Evolutionary conservation across 2,113 vertebrate species (phyloP).

Genomic region (Siniperca chuatsi): DNA sequence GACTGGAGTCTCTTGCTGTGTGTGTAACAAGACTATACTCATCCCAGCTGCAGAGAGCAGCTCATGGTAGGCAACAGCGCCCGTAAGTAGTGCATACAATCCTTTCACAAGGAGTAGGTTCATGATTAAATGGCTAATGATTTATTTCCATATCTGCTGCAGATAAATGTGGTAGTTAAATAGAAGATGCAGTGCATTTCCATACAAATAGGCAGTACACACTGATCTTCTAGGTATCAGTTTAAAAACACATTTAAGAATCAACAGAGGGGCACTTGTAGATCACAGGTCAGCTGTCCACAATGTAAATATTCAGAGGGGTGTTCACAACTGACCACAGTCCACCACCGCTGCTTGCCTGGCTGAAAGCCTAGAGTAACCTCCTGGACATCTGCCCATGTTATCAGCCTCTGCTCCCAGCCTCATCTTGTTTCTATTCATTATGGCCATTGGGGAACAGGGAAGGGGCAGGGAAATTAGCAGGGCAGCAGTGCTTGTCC

Average conservation of each 20-base stretch:
- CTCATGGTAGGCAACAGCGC: conserved; percentile 42
- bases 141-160: conserved; percentile 34
- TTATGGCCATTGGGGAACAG: conserved; percentile 68
- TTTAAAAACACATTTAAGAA: conserved; percentile 7
- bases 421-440: conserved; percentile 73
- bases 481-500: conserved; percentile 55
- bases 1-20: conserved; percentile 49
- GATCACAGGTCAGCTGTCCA: conserved; percentile 69
- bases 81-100: conserved; percentile 44
- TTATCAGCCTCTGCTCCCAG: conserved; percentile 68
- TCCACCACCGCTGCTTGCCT: conserved; percentile 64
- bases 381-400: conserved; percentile 79
- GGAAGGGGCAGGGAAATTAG: conserved; percentile 58
- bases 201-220: background rate
- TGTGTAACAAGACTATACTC: conserved; percentile 48
- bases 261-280: conserved; percentile 70
- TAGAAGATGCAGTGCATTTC: background rate
- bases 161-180: conserved; percentile 8
- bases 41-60: conserved; percentile 38
- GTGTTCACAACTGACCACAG: conserved; percentile 68
- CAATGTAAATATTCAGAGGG: conserved; percentile 71
- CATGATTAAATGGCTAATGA: conserved; percentile 28
- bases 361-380: conserved; percentile 75
- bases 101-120: conserved; percentile 31
- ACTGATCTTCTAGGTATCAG: background rate